These are phyloP conservation scores for Aepyceros melampus DNA, from an alignment of 2,113 vertebrate genomes.

Conservation along the genomic window DNA sequence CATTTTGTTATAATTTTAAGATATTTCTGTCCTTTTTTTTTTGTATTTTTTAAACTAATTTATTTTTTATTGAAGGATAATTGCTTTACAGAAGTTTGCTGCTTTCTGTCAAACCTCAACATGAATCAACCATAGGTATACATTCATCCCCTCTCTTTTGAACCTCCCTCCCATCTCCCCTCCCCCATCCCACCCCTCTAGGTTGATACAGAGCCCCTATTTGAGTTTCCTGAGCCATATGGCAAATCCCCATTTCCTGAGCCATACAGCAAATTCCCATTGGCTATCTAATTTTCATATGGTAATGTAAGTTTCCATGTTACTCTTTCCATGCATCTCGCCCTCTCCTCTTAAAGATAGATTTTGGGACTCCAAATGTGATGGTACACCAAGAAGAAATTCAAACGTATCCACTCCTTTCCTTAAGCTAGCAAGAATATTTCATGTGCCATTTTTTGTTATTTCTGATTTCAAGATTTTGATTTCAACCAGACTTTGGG, in stretches of 20 bases:
- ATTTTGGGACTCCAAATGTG: no score
- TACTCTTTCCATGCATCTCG: background rate
- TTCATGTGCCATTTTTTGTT: background rate
- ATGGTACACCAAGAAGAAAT: background rate
- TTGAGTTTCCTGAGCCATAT: background rate
- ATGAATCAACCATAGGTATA: background rate
- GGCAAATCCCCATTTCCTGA: background rate
- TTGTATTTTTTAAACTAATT: background rate
- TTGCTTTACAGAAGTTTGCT: background rate
- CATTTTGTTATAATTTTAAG: background rate
- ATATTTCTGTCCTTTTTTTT: background rate
- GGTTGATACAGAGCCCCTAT: background rate
- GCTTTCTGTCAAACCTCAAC: background rate
- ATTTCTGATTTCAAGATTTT: background rate
- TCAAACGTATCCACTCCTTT: background rate
- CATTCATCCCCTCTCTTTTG: background rate
- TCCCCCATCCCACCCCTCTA: background rate
- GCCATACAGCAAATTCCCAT: fast-evolving
- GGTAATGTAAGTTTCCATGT: background rate
- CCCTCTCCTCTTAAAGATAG: background rate
- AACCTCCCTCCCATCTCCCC: background rate
- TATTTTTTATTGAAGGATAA: background rate
- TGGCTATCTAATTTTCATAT: background rate
- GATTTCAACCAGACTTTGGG: background rate
- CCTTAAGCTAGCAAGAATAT: background rate